These are phyloP conservation scores for Acheta domesticus DNA, from an alignment of 2,888 invertebrate genomes.

Conservation along the genomic window DNA sequence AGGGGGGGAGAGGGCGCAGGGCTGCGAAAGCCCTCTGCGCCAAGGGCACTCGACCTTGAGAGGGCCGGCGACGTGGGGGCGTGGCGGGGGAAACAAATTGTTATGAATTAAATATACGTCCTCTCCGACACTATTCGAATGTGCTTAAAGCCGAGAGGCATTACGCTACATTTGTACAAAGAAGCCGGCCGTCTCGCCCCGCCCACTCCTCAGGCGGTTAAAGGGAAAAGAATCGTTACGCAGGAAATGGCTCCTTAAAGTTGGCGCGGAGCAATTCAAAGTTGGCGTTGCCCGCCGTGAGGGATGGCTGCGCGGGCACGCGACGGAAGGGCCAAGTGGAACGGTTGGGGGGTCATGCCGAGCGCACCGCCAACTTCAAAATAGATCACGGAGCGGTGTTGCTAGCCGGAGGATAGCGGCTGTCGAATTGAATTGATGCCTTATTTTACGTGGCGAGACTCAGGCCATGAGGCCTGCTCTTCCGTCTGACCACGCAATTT, in stretches of 20 bases:
- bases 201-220: background rate
- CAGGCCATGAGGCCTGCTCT: no score
- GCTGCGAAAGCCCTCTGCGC: no score
- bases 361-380: no score
- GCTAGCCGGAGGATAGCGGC: no score
- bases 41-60: no score
- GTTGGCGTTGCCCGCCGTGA: background rate
- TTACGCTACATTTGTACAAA: background rate
- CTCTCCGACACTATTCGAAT: background rate
- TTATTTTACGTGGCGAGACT: no score
- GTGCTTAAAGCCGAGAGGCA: background rate
- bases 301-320: background rate
- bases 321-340: background rate
- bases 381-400: no score
- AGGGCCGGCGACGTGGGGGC: no score
- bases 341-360: no score
- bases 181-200: background rate
- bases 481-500: no score
- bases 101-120: conserved; percentile 4
- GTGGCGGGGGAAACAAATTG: background rate
- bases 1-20: no score
- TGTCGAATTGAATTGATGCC: no score
- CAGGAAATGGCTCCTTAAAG: conserved; percentile 18
- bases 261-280: background rate
- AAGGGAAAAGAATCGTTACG: conserved; percentile 18